Evolutionary conservation across 2,888 invertebrate genomes (phyloP).

Genomic region (Heliconius hortense): DNA sequence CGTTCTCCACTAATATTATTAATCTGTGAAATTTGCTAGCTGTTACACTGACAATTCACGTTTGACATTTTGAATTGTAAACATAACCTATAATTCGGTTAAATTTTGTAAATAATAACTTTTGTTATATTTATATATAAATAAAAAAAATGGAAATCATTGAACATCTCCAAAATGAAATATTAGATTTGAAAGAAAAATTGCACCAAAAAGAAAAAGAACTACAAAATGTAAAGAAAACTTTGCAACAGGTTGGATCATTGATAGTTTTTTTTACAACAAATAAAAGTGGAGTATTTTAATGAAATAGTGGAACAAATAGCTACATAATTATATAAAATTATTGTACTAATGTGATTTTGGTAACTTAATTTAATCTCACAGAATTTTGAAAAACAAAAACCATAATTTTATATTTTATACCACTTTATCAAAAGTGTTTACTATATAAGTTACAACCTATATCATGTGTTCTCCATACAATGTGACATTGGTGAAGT

Average conservation of each 20-base stretch:
- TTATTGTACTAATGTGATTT: neutral
- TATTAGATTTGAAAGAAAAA: conserved; percentile 66
- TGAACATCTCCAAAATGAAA: conserved; percentile 70
- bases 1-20: neutral
- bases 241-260: conserved; percentile 58
- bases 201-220: conserved; percentile 76
- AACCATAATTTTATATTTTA: neutral
- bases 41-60: neutral
- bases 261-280: neutral
- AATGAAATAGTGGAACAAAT: neutral
- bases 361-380: neutral
- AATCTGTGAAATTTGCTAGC: neutral
- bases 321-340: neutral
- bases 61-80: conserved; percentile 6
- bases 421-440: neutral
- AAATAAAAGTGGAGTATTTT: neutral
- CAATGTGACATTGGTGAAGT: neutral
- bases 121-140: neutral
- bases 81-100: conserved; percentile 2
- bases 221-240: conserved; percentile 66
- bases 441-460: neutral
- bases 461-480: neutral
- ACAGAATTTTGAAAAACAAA: neutral
- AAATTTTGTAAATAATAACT: neutral
- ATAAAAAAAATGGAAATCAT: conserved; percentile 56